Evolutionary conservation across 2,888 invertebrate species (phyloP), one percentile per base, ranked within the genome.

Genomic region (Heterodera filipjevi): DNA sequence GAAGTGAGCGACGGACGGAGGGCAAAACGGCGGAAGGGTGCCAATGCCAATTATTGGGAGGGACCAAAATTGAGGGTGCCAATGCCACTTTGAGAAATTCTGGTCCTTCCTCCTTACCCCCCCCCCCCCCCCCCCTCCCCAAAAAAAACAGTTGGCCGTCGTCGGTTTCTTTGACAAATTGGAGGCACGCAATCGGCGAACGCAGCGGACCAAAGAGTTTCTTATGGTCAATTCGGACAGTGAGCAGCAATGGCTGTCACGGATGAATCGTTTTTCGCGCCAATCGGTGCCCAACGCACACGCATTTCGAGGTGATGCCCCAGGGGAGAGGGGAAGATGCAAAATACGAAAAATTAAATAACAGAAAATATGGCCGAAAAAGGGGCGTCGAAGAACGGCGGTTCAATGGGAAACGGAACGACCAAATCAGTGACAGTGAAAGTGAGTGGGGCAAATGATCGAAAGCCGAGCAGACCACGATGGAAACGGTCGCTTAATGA

Each of bases 111-210:
- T 8, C 44, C 14, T 49, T 66, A 22, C 2, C 12, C 19, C 33
- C 16, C 32, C 22, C 22, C 27, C 27, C 27, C n/a, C n/a, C 27
- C 49, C 85, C 71, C 80, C 39, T 39, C n/a, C n/a, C n/a, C n/a
- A n/a, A n/a, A n/a, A n/a, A n/a, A n/a, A 59, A 10, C 10, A 87
- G 84, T 80, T 89, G n/a, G 89, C 89, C 2, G 85, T 89, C 3
- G 89, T 89, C 12, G 89, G 89, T 10, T 89, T 89, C 74, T 88
- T 87, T 12, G 89, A 89, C 78, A 89, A 89, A 78, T 32, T 89
- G 73, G 84, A 84, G 71, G 81, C 81, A 27, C 79, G 80, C 32
- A 66, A 84, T 27, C 68, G 84, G 19, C 74, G 84, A 30, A 83
- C 73, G 74, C 81, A 79, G 77, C 81, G 84, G 49, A 75, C 79